Evolutionary conservation across 1,140 invertebrate species (phyloP).

Genomic region (Bombus picipes): DNA sequence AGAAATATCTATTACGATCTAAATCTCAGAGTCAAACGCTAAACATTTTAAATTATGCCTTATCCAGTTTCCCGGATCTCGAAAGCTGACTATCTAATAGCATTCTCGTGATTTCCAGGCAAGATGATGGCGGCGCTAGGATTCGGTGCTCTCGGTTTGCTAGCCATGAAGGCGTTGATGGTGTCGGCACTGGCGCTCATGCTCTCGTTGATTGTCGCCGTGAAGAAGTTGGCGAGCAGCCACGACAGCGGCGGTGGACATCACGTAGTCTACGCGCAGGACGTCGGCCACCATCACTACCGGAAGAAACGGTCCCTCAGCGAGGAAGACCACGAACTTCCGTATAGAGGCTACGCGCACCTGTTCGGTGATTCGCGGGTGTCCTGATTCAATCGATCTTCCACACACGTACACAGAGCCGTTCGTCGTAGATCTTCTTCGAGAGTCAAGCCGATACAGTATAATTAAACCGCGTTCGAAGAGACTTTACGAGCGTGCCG

Average conservation of each 20-base stretch:
- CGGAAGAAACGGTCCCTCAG: conserved; percentile 81
- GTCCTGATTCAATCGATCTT: conserved; percentile 40
- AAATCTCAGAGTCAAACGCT: too few species aligned
- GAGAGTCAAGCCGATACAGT: neutral
- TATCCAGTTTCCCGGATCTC: too few species aligned
- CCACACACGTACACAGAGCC: neutral
- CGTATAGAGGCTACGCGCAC: conserved; percentile 84
- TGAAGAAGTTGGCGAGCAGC: conserved; percentile 87
- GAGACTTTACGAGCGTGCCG: neutral
- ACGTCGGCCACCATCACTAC: conserved; percentile 85
- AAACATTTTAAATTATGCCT: neutral
- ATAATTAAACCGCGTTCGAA: neutral
- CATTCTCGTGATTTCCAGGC: conserved; percentile 57
- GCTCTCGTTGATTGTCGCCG: conserved; percentile 87
- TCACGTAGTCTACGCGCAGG: conserved; percentile 88
- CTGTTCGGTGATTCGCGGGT: conserved; percentile 49
- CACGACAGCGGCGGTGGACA: conserved; percentile 85
- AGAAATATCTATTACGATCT: too few species aligned
- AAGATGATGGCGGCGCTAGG: conserved; percentile 88
- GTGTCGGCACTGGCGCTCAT: conserved; percentile 87
- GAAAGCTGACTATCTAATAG: neutral
- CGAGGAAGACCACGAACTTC: conserved; percentile 77
- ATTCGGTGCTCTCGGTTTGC: conserved; percentile 87
- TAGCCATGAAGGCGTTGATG: conserved; percentile 88
- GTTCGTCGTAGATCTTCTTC: conserved; percentile 24